A percentile compares a stretch with the other conserved stretches of the same genome.
Evolutionary conservation across 2,888 invertebrate genomes (phyloP).

Genomic region (Antitype chi): DNA sequence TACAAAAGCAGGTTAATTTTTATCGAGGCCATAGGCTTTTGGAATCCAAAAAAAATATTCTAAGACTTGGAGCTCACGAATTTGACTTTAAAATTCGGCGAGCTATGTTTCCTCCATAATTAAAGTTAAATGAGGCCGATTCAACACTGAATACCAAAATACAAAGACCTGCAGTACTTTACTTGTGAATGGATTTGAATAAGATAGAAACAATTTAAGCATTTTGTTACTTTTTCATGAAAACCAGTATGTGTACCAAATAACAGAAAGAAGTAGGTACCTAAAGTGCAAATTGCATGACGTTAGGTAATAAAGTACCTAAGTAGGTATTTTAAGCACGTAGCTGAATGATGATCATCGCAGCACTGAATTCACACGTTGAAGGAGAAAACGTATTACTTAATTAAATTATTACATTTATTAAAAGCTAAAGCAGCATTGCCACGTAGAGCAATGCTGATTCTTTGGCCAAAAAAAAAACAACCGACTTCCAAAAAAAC

Average conservation of each 20-base stretch:
- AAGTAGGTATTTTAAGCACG: conserved; percentile 1
- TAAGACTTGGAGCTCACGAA: conserved; percentile 3
- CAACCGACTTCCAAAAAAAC: too few species aligned
- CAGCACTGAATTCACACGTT: conserved; percentile 17
- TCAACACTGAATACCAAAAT: conserved; percentile 44
- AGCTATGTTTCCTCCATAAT: conserved; percentile 45
- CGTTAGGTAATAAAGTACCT: not conserved
- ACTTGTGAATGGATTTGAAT: conserved; percentile 47
- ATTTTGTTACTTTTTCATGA: conserved; percentile 53
- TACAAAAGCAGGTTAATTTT: conserved; percentile 34
- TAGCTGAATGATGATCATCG: conserved; percentile 8
- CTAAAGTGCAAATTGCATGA: conserved; percentile 11
- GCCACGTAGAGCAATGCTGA: too few species aligned
- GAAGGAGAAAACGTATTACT: not conserved
- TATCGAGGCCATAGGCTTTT: conserved; percentile 41
- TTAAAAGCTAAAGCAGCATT: too few species aligned
- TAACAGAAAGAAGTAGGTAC: not conserved
- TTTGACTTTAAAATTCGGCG: conserved; percentile 27
- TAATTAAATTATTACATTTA: too few species aligned
- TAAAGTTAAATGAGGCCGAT: conserved; percentile 38
- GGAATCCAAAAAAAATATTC: conserved; percentile 41
- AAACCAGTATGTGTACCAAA: conserved; percentile 28
- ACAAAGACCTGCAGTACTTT: conserved; percentile 21
- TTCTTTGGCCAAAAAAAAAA: too few species aligned
- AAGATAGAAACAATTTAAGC: conserved; percentile 39